phyloP scores from a whole-genome alignment of 2,113 vertebrate species.

The Elephas maximus region DNA sequence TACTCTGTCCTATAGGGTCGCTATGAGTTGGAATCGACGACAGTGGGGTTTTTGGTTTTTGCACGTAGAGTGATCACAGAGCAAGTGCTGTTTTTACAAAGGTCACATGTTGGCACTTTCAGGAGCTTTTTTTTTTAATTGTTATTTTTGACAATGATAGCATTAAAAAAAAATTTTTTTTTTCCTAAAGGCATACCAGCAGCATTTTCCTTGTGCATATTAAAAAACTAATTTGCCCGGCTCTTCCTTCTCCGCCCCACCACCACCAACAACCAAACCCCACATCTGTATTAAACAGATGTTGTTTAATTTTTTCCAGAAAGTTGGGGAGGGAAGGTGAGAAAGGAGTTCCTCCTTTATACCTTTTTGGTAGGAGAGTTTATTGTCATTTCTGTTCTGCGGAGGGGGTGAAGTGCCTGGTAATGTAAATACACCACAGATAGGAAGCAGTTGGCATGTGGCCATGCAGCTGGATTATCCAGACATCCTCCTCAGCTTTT shows the following conservation, averaged over 20 bases:
- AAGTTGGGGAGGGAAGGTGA: neutral
- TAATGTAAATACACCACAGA: constrained; percentile 55
- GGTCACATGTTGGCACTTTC: neutral
- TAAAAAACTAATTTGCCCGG: neutral
- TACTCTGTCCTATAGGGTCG: too few species aligned
- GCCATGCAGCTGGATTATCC: constrained; percentile 85
- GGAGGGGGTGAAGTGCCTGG: constrained; percentile 56
- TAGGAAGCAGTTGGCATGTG: constrained; percentile 68
- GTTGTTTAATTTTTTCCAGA: constrained; percentile 73
- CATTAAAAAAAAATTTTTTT: neutral
- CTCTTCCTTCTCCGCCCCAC: neutral
- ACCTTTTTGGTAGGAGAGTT: constrained; percentile 72
- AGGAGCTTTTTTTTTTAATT: neutral
- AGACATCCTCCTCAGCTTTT: constrained; percentile 75
- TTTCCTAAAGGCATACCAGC: neutral
- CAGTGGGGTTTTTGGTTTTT: too few species aligned
- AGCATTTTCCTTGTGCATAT: constrained; percentile 8
- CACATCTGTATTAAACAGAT: constrained; percentile 56
- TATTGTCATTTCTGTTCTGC: constrained; percentile 55
- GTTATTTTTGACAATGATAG: constrained; percentile 15
- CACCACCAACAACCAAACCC: neutral
- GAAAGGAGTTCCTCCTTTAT: neutral
- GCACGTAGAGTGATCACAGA: neutral
- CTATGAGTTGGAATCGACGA: too few species aligned
- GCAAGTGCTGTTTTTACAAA: constrained; percentile 19